phyloP scores from a whole-genome alignment of 1,140 invertebrate species.

The Aphidius ervi region DNA sequence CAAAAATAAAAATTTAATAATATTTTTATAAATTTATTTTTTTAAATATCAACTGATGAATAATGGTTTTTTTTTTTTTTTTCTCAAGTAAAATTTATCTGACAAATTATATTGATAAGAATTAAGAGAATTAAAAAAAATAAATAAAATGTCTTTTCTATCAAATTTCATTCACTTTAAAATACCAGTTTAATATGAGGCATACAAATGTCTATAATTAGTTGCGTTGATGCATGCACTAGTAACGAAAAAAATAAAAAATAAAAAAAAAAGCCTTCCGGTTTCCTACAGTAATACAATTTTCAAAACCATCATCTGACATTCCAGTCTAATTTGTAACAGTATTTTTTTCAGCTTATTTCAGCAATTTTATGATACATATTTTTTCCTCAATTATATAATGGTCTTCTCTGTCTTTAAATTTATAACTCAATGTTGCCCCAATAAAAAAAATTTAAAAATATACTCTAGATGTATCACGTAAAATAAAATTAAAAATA shows the following conservation, averaged over 20 bases:
- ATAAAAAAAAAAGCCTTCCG: neutral
- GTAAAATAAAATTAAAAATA: too few species aligned
- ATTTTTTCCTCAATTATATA: too few species aligned
- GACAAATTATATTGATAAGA: neutral
- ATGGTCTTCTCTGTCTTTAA: too few species aligned
- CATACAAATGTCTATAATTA: slow-evolving; percentile 18
- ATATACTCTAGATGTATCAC: too few species aligned
- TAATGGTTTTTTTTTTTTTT: neutral
- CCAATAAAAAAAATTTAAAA: too few species aligned
- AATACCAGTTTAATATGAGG: slow-evolving; percentile 14
- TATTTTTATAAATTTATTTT: too few species aligned
- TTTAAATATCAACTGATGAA: too few species aligned
- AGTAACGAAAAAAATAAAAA: too few species aligned
- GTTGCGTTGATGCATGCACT: slow-evolving; percentile 15
- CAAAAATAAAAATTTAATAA: neutral
- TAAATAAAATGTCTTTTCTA: neutral
- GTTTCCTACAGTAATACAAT: neutral
- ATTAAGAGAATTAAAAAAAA: neutral
- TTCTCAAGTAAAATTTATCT: neutral
- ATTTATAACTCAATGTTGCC: too few species aligned
- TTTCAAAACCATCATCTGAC: slow-evolving; percentile 4
- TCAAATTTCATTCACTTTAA: neutral
- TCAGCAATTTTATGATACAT: too few species aligned
- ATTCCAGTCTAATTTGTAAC: slow-evolving; percentile 8
- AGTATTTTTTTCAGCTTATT: neutral